A percentile compares a stretch with the other conserved stretches of the same genome.
Evolutionary conservation across 2,113 vertebrate genomes (phyloP).

Genomic region (Raphicerus campestris): DNA sequence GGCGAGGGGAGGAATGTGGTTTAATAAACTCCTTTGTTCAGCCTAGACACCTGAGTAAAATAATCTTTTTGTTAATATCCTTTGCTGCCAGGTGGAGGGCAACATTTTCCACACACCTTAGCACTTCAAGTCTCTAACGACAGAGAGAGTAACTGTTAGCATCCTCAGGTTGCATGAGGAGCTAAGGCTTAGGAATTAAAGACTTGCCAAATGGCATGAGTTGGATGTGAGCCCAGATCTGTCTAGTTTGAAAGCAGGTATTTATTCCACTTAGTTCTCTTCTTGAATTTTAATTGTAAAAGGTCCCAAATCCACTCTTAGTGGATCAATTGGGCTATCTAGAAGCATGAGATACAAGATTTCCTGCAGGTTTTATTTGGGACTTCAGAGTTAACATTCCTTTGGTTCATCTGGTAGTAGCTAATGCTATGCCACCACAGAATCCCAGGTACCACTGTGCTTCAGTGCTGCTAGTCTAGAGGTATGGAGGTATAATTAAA

Average conservation of each 20-base stretch:
- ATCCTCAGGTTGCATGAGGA: neutral
- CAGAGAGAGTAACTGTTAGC: rapidly evolving
- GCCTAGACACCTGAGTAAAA: neutral
- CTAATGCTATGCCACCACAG: neutral
- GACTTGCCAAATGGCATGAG: neutral
- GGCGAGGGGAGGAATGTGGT: too few relatives aligned
- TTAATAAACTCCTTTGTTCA: neutral
- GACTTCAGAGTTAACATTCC: neutral
- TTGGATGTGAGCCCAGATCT: neutral
- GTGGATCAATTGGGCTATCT: neutral
- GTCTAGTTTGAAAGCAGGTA: neutral
- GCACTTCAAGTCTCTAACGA: neutral
- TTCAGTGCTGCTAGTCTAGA: neutral
- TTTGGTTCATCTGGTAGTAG: neutral
- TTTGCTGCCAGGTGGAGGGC: neutral
- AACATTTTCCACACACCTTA: neutral
- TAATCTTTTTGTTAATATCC: neutral
- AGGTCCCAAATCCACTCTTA: neutral
- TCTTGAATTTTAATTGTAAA: neutral
- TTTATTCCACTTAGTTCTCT: neutral
- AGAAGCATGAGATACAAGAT: neutral
- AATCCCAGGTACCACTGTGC: neutral
- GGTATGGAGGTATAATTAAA: neutral
- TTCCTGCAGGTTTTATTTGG: neutral
- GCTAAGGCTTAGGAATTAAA: neutral